Conservation (phyloP, 1,140 invertebrate species). For the Trachymyrmex septentrionalis region DNA sequence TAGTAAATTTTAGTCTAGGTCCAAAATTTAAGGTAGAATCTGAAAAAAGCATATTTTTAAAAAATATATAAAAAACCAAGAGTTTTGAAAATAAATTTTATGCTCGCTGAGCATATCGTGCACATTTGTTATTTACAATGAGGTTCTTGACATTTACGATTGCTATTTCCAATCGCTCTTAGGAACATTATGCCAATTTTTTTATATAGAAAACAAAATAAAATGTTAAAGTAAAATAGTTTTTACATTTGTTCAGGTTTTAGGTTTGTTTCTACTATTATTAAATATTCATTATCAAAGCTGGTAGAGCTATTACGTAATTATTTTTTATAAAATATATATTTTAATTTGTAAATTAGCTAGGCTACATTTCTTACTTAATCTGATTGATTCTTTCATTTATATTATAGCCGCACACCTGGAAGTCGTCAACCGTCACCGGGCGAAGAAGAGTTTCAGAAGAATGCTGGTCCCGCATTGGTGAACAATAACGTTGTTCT, state of each 20-base stretch:
- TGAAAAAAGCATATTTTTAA: background rate
- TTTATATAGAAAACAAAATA: constrained; percentile 74
- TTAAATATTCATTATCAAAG: background rate
- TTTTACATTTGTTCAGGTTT: background rate
- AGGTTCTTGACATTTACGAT: constrained; percentile 76
- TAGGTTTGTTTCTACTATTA: background rate
- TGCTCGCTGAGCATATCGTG: background rate
- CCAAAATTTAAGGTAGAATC: background rate
- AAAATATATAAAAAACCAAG: background rate
- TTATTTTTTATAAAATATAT: background rate
- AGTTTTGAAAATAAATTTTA: background rate
- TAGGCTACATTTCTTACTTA: background rate
- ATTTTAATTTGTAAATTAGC: background rate
- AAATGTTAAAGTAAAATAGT: too few species aligned
- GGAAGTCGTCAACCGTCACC: constrained; percentile 97
- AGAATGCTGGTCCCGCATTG: constrained; percentile 87
- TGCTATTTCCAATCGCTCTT: constrained; percentile 37
- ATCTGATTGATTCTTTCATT: constrained; percentile 28
- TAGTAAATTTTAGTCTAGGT: constrained; percentile 1
- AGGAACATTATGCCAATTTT: constrained; percentile 71
- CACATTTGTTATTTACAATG: constrained; percentile 41
- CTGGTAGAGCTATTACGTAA: background rate
- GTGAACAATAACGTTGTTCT: constrained; percentile 85
- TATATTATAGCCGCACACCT: constrained; percentile 90
- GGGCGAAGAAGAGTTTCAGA: constrained; percentile 93